These are phyloP conservation scores for Acleris literana DNA, from an alignment of 2,888 invertebrate species.

Conservation along the genomic window DNA sequence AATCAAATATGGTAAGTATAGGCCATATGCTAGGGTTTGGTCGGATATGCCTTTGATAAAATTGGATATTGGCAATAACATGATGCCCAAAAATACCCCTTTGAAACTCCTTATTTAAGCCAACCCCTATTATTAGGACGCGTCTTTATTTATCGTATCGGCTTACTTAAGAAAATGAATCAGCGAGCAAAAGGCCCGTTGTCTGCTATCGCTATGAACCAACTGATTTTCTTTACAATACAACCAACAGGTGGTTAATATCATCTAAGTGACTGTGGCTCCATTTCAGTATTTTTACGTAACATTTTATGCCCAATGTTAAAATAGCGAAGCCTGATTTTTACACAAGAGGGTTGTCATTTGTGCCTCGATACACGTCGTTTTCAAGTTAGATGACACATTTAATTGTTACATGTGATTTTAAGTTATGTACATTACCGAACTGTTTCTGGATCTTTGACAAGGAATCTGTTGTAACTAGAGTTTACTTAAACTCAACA, in stretches of 20 bases:
- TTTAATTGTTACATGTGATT: neutral
- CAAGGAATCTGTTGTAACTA: too few relatives aligned
- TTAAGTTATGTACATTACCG: too few relatives aligned
- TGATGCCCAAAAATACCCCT: neutral
- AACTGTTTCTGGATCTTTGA: too few relatives aligned
- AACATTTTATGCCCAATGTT: neutral
- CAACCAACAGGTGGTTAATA: conserved; percentile 33
- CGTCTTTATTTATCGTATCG: neutral
- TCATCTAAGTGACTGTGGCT: conserved; percentile 11
- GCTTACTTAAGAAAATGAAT: conserved; percentile 16
- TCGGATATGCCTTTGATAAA: too few relatives aligned
- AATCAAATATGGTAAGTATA: too few relatives aligned
- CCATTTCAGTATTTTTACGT: neutral
- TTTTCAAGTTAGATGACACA: too few relatives aligned
- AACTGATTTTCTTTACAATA: conserved; percentile 24
- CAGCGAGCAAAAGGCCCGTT: conserved; percentile 6
- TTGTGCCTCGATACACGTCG: too few relatives aligned
- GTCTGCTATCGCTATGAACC: conserved; percentile 14
- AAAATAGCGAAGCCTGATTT: neutral
- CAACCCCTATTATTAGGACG: conserved; percentile 1
- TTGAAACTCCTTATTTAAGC: neutral
- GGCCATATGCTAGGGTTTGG: too few relatives aligned
- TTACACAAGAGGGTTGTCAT: neutral
- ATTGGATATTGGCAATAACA: neutral
- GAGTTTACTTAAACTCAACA: too few relatives aligned